These are phyloP conservation scores for Octonoba sinensis DNA, from an alignment of 2,888 invertebrate genomes.

Conservation along the genomic window DNA sequence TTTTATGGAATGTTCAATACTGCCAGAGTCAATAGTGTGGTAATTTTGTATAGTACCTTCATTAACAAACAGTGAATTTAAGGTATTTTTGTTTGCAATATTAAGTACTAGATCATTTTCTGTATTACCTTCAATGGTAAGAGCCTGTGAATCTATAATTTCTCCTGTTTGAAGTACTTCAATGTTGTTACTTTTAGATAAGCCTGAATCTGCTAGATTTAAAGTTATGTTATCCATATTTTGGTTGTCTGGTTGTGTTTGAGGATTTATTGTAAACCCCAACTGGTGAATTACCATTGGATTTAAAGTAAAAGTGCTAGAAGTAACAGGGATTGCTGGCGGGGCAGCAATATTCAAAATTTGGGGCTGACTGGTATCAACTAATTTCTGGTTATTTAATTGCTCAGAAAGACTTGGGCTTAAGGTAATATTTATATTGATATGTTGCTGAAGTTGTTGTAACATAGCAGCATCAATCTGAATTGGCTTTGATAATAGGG, in stretches of 20 bases:
- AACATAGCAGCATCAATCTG: slow-evolving; percentile 73
- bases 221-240: slow-evolving; percentile 39
- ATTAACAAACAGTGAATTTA: slow-evolving; percentile 21
- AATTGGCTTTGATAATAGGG: slow-evolving; percentile 70
- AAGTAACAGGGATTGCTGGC: background rate
- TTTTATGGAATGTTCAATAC: slow-evolving; percentile 10
- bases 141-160: slow-evolving; percentile 38
- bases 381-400: slow-evolving; percentile 6
- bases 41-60: slow-evolving; percentile 6
- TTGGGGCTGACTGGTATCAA: slow-evolving; percentile 32
- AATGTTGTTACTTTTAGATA: slow-evolving; percentile 19
- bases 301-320: slow-evolving; percentile 48
- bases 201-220: slow-evolving; percentile 28
- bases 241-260: slow-evolving; percentile 31
- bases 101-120: slow-evolving; percentile 8
- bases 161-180: slow-evolving; percentile 27
- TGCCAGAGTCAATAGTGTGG: slow-evolving; percentile 18
- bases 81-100: slow-evolving; percentile 11
- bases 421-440: slow-evolving; percentile 71
- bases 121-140: slow-evolving; percentile 16
- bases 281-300: slow-evolving; percentile 59
- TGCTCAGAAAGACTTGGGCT: slow-evolving; percentile 67
- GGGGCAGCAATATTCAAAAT: slow-evolving; percentile 34
- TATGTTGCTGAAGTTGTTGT: slow-evolving; percentile 72
- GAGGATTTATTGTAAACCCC: slow-evolving; percentile 44